phyloP scores from a whole-genome alignment of 1,140 invertebrate species.

The Penaeus japonicus region DNA sequence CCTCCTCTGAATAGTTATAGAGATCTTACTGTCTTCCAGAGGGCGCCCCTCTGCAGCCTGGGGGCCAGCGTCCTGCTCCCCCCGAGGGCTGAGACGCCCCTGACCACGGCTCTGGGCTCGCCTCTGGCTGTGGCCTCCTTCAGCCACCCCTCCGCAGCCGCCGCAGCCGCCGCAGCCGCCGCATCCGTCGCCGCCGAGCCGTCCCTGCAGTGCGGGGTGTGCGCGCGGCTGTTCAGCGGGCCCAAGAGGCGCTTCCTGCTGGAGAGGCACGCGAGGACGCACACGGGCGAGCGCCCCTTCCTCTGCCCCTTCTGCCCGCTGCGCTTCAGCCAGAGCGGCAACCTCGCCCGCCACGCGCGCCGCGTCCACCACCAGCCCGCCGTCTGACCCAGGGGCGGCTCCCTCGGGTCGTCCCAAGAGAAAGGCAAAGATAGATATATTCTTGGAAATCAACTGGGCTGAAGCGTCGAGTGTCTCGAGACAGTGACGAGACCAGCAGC shows the following conservation, averaged over 20 bases:
- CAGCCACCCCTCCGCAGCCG: slow-evolving; percentile 3
- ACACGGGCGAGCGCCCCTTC: slow-evolving; percentile 87
- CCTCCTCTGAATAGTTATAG: slow-evolving; percentile 40
- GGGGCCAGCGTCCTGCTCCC: slow-evolving; percentile 38
- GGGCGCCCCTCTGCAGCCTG: slow-evolving; percentile 45
- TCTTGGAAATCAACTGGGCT: no score
- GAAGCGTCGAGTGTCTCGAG: no score
- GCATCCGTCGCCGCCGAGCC: slow-evolving; percentile 6
- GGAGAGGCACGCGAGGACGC: slow-evolving; percentile 48
- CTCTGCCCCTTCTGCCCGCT: slow-evolving; percentile 83
- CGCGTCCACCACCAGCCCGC: slow-evolving; percentile 35
- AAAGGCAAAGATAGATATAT: no score
- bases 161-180: background rate
- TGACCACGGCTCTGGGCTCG: slow-evolving; percentile 24
- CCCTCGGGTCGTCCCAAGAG: no score
- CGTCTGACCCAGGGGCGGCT: background rate
- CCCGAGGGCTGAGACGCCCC: slow-evolving; percentile 38
- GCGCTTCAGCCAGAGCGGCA: slow-evolving; percentile 50
- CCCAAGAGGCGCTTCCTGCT: slow-evolving; percentile 47
- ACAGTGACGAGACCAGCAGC: no score
- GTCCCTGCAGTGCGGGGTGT: slow-evolving; percentile 42
- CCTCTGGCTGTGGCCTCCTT: slow-evolving; percentile 21
- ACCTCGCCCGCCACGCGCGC: slow-evolving; percentile 45
- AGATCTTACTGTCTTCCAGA: slow-evolving; percentile 56
- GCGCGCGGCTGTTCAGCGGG: slow-evolving; percentile 36